Base-by-base conservation (phyloP, 1,140 invertebrate genomes). In the Babylonia areolata region DNA sequence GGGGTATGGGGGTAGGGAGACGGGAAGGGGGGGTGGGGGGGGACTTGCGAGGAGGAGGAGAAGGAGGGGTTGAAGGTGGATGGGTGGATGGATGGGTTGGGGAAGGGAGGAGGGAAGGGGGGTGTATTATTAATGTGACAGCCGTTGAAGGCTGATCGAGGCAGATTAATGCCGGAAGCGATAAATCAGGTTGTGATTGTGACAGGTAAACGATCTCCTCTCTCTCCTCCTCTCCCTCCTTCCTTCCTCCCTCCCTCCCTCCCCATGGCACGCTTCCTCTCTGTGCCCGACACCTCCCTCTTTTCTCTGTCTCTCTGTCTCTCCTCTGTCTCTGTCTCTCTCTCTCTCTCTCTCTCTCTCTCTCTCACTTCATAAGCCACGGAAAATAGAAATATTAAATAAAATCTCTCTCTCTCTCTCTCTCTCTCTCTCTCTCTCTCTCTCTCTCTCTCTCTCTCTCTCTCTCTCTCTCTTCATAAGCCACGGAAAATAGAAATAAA, bases 101-200 rank as follows among this genome's bases (percentile, higher is more conserved):
- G 31, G 58, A 3, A 20, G 12, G 81, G 37, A 2, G 58, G 81
- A 42, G 31, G 51, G 42, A 11, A 1, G n/a, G 80, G n/a, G 46
- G 80, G 51, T 28, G 35, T 20, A 35, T 39, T 42, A 81, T 35
- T 42, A 42, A 39, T 85, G 46, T 33, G 35, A 31, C 42, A 35
- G 31, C 5, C 39, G 23, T 42, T 42, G 39, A 40, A 37, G 39
- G 42, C 78, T 40, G 78, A 54, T 80, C 78, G 77, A 80, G 42
- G 46, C n/a, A 28, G 78, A 35, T 40, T 80, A 54, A 80, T 80
- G 46, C 46, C 78, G 78, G 78, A 80, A 80, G 33, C 78, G 40
- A 80, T 80, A 80, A 80, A 80, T 80, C 78, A 80, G n/a, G 31
- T 31, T 51, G 40, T 58, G 46, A 54, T 35, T n/a, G 40, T 80